Percentiles rank a stretch among this genome's conserved stretches.
phyloP scores from a whole-genome alignment of 1,140 invertebrate species.

The Fragariocoptes setiger region DNA sequence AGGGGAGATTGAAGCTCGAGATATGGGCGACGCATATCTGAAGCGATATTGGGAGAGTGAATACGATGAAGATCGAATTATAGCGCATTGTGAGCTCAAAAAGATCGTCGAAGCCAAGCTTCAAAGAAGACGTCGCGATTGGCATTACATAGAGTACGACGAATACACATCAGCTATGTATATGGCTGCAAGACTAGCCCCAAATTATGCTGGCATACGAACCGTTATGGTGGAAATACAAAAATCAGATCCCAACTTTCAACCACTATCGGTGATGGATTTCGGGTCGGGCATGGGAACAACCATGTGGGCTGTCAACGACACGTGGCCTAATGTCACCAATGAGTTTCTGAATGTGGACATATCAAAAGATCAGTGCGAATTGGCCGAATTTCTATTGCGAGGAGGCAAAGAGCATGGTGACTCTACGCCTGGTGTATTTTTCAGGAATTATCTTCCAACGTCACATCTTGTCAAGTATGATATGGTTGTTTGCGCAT shows the following conservation, averaged over 20 bases:
- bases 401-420: constrained; percentile 23
- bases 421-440: constrained; percentile 22
- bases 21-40: background rate
- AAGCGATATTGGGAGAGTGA: background rate
- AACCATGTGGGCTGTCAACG: constrained; percentile 38
- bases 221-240: constrained; percentile 32
- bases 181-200: constrained; percentile 28
- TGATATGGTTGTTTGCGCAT: constrained; percentile 45
- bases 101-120: background rate
- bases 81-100: background rate
- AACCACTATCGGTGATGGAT: constrained; percentile 42
- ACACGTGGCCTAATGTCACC: constrained; percentile 31
- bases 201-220: constrained; percentile 36
- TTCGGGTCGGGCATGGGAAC: constrained; percentile 65
- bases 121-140: background rate
- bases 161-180: constrained; percentile 29
- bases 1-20: background rate
- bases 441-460: constrained; percentile 46
- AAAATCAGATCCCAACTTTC: constrained; percentile 27
- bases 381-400: constrained; percentile 34
- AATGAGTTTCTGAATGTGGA: constrained; percentile 54
- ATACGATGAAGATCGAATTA: background rate
- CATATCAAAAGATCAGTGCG: constrained; percentile 38
- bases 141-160: constrained; percentile 20
- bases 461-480: constrained; percentile 29